phyloP scores from a whole-genome alignment of 2,888 invertebrate genomes.

The Octonoba sinensis region DNA sequence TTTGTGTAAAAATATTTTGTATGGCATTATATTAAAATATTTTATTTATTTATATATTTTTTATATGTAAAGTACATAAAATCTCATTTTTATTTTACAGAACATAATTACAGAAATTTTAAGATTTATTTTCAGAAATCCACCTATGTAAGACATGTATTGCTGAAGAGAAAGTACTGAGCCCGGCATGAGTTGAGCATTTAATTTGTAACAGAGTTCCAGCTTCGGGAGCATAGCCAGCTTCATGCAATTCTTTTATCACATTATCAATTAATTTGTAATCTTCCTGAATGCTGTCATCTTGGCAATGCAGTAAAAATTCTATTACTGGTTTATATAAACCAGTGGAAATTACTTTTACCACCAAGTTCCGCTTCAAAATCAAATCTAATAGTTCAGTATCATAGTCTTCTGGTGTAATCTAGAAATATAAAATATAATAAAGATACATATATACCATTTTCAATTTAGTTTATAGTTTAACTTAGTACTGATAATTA shows the following conservation, averaged over 20 bases:
- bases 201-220: slow-evolving; percentile 44
- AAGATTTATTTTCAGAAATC: slow-evolving; percentile 23
- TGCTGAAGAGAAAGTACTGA: slow-evolving; percentile 50
- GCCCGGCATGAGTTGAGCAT: slow-evolving; percentile 35
- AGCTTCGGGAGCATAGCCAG: slow-evolving; percentile 48
- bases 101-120: slow-evolving; percentile 6
- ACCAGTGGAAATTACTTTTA: slow-evolving; percentile 29
- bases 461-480: slow-evolving; percentile 1
- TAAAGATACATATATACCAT: background rate
- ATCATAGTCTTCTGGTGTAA: slow-evolving; percentile 47
- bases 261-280: slow-evolving; percentile 43
- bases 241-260: slow-evolving; percentile 38
- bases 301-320: slow-evolving; percentile 45
- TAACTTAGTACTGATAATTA: too few relatives aligned
- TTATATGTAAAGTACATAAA: slow-evolving; percentile 13
- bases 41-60: slow-evolving; percentile 19
- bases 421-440: slow-evolving; percentile 21
- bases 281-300: slow-evolving; percentile 28
- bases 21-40: background rate
- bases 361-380: slow-evolving; percentile 19
- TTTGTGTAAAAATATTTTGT: background rate
- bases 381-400: slow-evolving; percentile 45
- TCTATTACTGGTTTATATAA: slow-evolving; percentile 56
- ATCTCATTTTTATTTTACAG: slow-evolving; percentile 39
- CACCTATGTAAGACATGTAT: slow-evolving; percentile 35